These are phyloP conservation scores for Zygogramma bicolorata DNA, from an alignment of 2,888 invertebrate genomes.

Conservation along the genomic window DNA sequence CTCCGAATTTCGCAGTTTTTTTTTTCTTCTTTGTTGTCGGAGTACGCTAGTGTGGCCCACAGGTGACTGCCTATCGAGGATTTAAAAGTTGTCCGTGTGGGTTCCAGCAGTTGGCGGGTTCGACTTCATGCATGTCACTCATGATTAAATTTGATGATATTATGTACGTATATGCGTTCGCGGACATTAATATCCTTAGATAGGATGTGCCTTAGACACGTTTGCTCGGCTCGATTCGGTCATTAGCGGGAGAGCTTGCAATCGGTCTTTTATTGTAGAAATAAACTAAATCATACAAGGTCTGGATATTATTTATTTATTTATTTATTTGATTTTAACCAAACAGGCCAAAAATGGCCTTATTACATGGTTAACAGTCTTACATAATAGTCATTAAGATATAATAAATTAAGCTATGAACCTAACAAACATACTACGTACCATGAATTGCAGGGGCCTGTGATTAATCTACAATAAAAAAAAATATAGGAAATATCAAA, in stretches of 20 bases:
- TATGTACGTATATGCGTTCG: conserved; percentile 30
- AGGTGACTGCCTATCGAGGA: conserved; percentile 34
- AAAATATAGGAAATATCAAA: no score
- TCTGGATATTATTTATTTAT: no score
- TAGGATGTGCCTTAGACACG: conserved; percentile 21
- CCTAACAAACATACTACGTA: no score
- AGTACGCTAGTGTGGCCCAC: conserved; percentile 28
- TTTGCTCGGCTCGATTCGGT: conserved; percentile 24
- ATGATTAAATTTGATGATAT: conserved; percentile 21
- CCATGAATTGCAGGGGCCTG: no score
- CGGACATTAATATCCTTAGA: conserved; percentile 19
- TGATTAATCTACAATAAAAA: no score
- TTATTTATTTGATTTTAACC: no score
- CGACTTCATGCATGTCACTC: conserved; percentile 30
- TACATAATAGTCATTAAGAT: no score
- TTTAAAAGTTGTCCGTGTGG: conserved; percentile 37
- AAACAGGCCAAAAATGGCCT: no score
- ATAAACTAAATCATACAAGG: neutral
- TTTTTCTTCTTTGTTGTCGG: conserved; percentile 26
- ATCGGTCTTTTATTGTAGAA: neutral
- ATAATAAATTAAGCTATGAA: no score
- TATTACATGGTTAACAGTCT: no score
- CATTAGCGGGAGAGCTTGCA: conserved; percentile 5
- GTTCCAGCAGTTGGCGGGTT: conserved; percentile 19
- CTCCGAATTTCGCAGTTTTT: conserved; percentile 34